Percentiles rank a stretch among this genome's conserved stretches.
phyloP scores from a whole-genome alignment of 2,113 vertebrate species.

The Anser brachyrhynchus region DNA sequence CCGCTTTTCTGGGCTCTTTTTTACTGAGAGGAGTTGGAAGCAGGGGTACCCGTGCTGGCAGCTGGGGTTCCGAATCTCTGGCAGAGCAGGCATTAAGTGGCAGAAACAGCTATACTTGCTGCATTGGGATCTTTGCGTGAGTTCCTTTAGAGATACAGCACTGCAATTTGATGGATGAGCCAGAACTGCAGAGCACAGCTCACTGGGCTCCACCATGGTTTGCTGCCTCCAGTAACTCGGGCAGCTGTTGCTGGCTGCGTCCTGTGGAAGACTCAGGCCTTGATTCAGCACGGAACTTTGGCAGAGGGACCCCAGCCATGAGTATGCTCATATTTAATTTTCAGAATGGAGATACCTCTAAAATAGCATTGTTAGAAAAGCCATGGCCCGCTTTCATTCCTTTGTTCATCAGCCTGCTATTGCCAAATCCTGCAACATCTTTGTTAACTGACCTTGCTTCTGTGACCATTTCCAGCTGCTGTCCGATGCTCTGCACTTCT shows the following conservation, averaged over 20 bases:
- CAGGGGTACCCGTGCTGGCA: rapidly evolving
- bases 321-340: background rate
- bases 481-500: background rate
- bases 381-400: background rate
- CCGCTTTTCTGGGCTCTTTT: background rate
- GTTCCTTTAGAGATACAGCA: background rate
- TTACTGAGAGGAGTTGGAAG: background rate
- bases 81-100: background rate
- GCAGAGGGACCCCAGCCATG: background rate
- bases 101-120: background rate
- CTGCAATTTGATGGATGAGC: background rate
- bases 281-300: background rate
- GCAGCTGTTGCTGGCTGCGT: background rate
- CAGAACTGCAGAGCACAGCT: background rate
- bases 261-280: background rate
- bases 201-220: background rate
- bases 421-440: background rate
- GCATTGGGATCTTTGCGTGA: background rate
- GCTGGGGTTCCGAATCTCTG: background rate
- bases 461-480: background rate
- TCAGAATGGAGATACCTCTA: background rate
- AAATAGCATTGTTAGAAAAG: background rate
- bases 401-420: background rate
- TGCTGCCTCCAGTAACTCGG: background rate
- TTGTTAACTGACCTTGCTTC: background rate